Conservation (phyloP, 2,888 invertebrate genomes). For the Eustalomyia histrio region DNA sequence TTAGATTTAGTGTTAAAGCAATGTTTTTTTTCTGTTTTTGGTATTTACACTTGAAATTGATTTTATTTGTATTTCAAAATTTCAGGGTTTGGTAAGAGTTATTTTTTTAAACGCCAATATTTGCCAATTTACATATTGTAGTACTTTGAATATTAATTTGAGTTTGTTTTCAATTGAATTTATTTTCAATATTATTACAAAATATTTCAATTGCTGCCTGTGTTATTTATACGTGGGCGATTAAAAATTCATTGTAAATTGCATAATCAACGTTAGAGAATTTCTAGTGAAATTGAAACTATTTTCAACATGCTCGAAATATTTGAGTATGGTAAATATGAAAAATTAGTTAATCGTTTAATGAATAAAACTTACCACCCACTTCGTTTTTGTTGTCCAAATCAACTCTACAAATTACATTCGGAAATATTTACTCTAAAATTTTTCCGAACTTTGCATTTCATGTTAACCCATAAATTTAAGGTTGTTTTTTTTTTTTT, state of each 20-base stretch:
- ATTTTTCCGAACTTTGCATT: too few species aligned
- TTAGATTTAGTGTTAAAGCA: neutral
- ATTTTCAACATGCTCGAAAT: constrained; percentile 42
- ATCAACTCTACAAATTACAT: too few species aligned
- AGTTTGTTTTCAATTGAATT: constrained; percentile 3
- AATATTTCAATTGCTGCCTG: neutral
- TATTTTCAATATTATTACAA: constrained; percentile 18
- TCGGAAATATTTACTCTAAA: too few species aligned
- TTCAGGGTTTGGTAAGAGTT: constrained; percentile 19
- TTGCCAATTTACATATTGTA: constrained; percentile 1
- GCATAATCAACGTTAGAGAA: constrained; percentile 8
- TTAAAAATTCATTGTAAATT: neutral
- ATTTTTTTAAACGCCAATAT: neutral
- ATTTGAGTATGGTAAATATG: constrained; percentile 14
- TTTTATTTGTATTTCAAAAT: constrained; percentile 3
- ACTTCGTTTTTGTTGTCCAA: too few species aligned
- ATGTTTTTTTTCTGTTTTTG: neutral
- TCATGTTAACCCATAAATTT: too few species aligned
- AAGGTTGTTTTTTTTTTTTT: too few species aligned
- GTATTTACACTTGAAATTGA: constrained; percentile 31
- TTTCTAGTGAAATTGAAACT: constrained; percentile 47
- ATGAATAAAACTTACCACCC: too few species aligned
- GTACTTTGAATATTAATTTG: constrained; percentile 34
- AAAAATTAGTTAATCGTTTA: too few species aligned
- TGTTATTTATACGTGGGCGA: constrained; percentile 8